Base-by-base conservation (phyloP, 1,140 invertebrate genomes). In the Cylas formicarius region DNA sequence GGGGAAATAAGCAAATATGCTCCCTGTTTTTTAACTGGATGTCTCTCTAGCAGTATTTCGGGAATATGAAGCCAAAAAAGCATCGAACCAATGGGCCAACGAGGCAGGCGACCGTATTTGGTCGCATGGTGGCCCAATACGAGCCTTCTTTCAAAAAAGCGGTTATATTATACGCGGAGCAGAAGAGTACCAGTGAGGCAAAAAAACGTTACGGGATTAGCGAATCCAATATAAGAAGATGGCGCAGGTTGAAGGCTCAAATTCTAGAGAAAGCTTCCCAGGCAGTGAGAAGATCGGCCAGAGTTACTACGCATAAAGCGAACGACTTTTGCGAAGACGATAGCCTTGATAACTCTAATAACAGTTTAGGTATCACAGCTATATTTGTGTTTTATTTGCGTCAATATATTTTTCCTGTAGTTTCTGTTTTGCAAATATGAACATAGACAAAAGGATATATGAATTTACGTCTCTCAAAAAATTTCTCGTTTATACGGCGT, bases 81-180 rank as follows among this genome's bases (percentile, higher is more conserved):
- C n/a, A n/a, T n/a, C n/a, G n/a, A n/a, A n/a, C n/a, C n/a, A n/a
- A n/a, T n/a, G n/a, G n/a, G n/a, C n/a, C n/a, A n/a, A n/a, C n/a
- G n/a, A n/a, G n/a, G n/a, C n/a, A n/a, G n/a, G n/a, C n/a, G n/a
- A n/a, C n/a, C n/a, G n/a, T n/a, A n/a, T n/a, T n/a, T n/a, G n/a
- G n/a, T n/a, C n/a, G n/a, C n/a, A n/a, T n/a, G n/a, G n/a, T n/a
- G n/a, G n/a, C 44, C 2, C 22, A 28, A 18, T 62, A 60, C 27
- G 56, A 58, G 14, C 47, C 50, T 6, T 35, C 45, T 8, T 61
- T 63, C 31, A 63, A 61, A 43, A 53, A 55, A 32, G 27, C 44
- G 2, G 58, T 63, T 19, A 48, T 61, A 7, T 34, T 54, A n/a
- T 61, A 52, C 37, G 57, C 58, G 11, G 55, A 61, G 34, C 32